Evolutionary conservation across 2,797 vertebrate species (phyloP), one percentile per base, ranked within the genome.

Genomic region (Chrysocyon brachyurus): DNA sequence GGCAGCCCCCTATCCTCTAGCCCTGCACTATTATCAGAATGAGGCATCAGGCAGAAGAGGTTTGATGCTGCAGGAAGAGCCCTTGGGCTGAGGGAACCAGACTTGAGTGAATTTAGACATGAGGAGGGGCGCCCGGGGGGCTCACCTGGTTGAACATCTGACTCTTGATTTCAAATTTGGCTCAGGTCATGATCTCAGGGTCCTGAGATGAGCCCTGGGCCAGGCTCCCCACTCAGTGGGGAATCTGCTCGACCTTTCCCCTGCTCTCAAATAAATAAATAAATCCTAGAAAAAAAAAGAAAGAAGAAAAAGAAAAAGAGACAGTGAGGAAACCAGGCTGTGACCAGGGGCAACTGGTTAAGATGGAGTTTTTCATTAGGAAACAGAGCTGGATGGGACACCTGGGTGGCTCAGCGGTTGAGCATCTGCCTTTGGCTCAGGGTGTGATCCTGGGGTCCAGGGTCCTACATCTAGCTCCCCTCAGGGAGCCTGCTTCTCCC

Each of bases 321-420:
- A 91, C 26, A 57, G 73, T 11, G 22, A 93, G 61, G 86, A 87
- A 36, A 5, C 70, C 5, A 4, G 46, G 73, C 16, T 33, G 33
- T 63, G 77, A 96, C 52, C 31, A 90, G 84, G 72, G 68, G 31
- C 68, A 22, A 72, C 16, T 81, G 95, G 93, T 14, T 49, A n/a
- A 95, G 83, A 90, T 36, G 36, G 54, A 54, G 72, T 89, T 63
- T 87, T 78, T 75, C 86, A 79, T 93, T 91, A 86, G 93, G 70
- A 93, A 84, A 89, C 16, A 36, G 36, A 91, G 77, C 66, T 93
- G 49, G 79, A 93, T 46, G 40, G 40, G 7, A 46, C 40, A 46
- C 40, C 40, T 46, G 40, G 40, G 40, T 46, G 40, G 40, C 40
- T 46, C 40, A 46, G 40, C 40, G 7, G 40, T 46, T 8, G 40